Conservation (phyloP, 2,113 vertebrate genomes). For the Xenopus laevis region DNA sequence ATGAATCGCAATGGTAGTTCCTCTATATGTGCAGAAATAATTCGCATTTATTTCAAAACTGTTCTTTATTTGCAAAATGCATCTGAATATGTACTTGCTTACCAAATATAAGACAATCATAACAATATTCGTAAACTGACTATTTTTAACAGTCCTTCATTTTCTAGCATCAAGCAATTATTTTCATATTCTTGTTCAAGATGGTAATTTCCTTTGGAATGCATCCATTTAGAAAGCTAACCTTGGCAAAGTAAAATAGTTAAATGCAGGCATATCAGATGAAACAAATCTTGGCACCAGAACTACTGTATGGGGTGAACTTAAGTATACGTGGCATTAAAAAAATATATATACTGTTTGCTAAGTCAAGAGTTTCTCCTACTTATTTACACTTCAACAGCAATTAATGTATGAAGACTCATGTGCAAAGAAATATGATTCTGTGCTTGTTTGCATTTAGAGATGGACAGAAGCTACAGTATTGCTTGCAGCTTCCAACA, state of each 20-base stretch:
- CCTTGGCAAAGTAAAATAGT: not conserved
- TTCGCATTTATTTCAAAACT: not conserved
- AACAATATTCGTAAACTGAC: not conserved
- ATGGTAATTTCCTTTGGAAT: not conserved
- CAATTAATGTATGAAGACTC: too few species aligned
- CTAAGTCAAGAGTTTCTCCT: too few species aligned
- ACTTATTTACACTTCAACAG: too few species aligned
- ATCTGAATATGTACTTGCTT: not conserved
- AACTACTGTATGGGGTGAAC: not conserved
- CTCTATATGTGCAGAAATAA: not conserved
- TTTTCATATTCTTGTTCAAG: not conserved
- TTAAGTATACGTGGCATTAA: not conserved
- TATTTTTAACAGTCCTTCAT: not conserved
- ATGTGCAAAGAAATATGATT: too few species aligned
- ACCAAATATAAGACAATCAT: not conserved
- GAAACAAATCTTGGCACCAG: not conserved
- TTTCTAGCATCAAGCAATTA: not conserved
- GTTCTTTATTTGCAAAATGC: not conserved
- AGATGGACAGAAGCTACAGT: too few species aligned
- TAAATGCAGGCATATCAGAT: conserved; percentile 1
- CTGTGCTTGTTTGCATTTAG: too few species aligned
- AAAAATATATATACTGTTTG: not conserved
- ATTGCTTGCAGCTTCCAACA: too few species aligned
- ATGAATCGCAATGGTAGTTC: not conserved
- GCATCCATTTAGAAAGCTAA: not conserved